Evolutionary conservation across 2,797 vertebrate species (phyloP).

Genomic region (Schizopygopsis malacanthus): DNA sequence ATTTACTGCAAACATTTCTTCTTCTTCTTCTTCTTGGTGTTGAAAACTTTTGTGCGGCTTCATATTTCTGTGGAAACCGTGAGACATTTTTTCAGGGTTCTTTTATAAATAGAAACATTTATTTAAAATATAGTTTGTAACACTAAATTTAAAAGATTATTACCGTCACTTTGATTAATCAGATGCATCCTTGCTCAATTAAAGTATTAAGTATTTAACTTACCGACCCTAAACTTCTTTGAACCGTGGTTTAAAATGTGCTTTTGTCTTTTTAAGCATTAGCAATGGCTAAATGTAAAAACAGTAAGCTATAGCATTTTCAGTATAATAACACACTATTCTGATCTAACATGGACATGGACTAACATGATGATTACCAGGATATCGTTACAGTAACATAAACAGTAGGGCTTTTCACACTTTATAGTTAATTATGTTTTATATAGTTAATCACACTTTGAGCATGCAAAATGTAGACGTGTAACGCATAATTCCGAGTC

Average conservation of each 20-base stretch:
- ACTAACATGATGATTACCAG: not conserved
- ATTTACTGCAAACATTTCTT: not conserved
- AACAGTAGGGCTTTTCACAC: not conserved
- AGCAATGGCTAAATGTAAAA: not conserved
- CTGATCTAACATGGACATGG: not conserved
- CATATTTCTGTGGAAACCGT: not conserved
- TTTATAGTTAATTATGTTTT: not conserved
- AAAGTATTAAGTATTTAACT: not conserved
- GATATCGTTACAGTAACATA: not conserved
- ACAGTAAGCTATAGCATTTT: not conserved
- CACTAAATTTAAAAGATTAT: not conserved
- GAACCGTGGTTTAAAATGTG: not conserved
- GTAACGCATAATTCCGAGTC: not conserved
- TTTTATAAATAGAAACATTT: not conserved
- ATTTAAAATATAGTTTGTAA: too few relatives aligned
- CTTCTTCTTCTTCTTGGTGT: not conserved
- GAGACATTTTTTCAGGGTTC: not conserved
- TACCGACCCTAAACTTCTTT: not conserved
- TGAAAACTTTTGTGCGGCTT: not conserved
- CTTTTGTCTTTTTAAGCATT: not conserved
- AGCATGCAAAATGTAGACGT: not conserved
- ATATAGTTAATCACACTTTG: not conserved
- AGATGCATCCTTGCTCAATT: not conserved
- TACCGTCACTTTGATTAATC: not conserved
- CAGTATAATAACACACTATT: not conserved